Base-by-base conservation (phyloP, 92 coral and sea anemone species). In the Porites divaricata region DNA sequence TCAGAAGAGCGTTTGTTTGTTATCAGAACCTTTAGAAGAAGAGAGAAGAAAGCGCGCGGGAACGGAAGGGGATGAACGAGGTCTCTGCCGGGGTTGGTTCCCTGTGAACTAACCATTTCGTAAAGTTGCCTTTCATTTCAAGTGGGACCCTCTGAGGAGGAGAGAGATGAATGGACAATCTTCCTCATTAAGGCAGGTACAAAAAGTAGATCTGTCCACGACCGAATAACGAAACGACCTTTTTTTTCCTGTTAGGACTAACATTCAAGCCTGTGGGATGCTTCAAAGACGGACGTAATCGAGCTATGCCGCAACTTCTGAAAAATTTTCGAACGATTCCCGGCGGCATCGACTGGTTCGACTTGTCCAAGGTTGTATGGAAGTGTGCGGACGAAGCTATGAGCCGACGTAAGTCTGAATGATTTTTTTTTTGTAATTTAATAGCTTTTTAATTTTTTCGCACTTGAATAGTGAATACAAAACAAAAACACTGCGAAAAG, bases 311-410 rank as follows among this genome's bases (percentile, higher is more conserved):
- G 58, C 86, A 83, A 16, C 67, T 66, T 28, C 21, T 78, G 35
- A 91, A 85, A 48, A 88, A 92, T 81, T 72, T 95, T 28, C 94
- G 98, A n/a, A 49, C 72, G 4, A 21, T 68, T 35, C 45, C 45
- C 45, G 45, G 45, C 45, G 45, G 45, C 10, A 95, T 94, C 22
- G 90, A 95, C 77, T 95, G 98, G 98, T 88, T 59, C 62, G 83
- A 95, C 81, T 87, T 95, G 94, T 74, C 70, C 1, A 84, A 83
- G 65, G 90, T 94, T 10, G 86, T 95, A 23, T 45, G 61, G 28
- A 80, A 82, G 5, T 95, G 98, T 76, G 75, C 84, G 5, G 75
- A 79, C 3, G 84, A 67, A 67, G 84, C 84, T 53, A 67, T 79
- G 84, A 79, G 53, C 65, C 56, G 9, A 25, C 65, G 84, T 79